Base-by-base conservation (phyloP, 2,888 invertebrate species). In the Xanthia togata region DNA sequence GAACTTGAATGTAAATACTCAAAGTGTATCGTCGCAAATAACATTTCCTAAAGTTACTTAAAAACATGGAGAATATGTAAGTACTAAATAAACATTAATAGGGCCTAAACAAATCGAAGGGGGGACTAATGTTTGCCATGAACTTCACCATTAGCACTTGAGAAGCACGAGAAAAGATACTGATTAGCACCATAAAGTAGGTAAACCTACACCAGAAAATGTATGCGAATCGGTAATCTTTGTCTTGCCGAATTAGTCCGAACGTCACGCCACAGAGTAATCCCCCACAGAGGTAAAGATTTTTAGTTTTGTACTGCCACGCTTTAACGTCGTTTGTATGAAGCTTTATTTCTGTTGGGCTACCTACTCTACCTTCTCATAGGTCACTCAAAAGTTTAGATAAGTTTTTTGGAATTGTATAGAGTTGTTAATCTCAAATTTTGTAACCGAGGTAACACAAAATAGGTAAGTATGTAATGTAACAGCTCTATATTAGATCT, bases 81-180 rank as follows among this genome's bases (percentile, higher is more conserved):
- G 53, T 64, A 71, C 68, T 79, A 62, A 76, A 57, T 53, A 81
- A 63, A 80, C 68, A 84, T 69, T 71, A 50, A 65, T 73, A 77
- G 38, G 63, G 60, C 69, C 78, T 81, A 84, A 83, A 81, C 81
- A 83, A 83, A 81, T 26, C 1, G 20, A 47, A 47, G 50, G 14
- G 11, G 55, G 2, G 35, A 55, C 35, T 44, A 57, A 62, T 76
- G 64, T 83, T 71, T 84, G 53, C 60, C 41, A 1, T 69, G 68
- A 77, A 69, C 77, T 83, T 77, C 73, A 81, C 60, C 63, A 71
- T 68, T 57, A 67, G 57, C 70, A 62, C 79, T 70, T 83, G 8
- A 12, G 57, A 41, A 50, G 44, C 11, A 20, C n/a, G 35, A 60
- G 38, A 23, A 63, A 67, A 47, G 57, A 55, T 44, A 59, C 14